A percentile compares a stretch with the other conserved stretches of the same genome.
Evolutionary conservation across 2,888 invertebrate species (phyloP).

Genomic region (Fissipunctia ypsillon): DNA sequence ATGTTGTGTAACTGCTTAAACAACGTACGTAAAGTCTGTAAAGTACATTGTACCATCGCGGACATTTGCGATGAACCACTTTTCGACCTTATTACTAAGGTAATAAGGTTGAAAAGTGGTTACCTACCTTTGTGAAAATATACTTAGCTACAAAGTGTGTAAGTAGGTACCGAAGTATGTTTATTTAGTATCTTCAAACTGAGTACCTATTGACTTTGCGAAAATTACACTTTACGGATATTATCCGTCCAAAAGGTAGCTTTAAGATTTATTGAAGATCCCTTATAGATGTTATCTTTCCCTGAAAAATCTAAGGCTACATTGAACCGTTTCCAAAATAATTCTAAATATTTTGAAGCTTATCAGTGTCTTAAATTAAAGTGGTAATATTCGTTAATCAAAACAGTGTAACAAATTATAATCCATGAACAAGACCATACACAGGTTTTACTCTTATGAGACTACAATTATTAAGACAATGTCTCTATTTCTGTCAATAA

Average conservation of each 20-base stretch:
- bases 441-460: neutral
- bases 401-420: neutral
- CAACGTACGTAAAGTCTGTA: neutral
- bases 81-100: too few species aligned
- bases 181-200: neutral
- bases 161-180: neutral
- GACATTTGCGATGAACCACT: too few species aligned
- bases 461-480: slow-evolving; percentile 28
- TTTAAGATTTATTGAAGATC: neutral
- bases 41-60: slow-evolving; percentile 13
- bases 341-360: too few species aligned
- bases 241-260: neutral
- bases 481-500: slow-evolving; percentile 20
- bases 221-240: neutral
- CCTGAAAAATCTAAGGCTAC: neutral
- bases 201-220: too few species aligned
- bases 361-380: neutral
- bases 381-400: neutral
- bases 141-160: slow-evolving; percentile 16
- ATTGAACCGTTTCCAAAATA: neutral
- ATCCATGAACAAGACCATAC: neutral
- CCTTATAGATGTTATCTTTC: neutral
- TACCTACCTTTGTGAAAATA: slow-evolving; percentile 1
- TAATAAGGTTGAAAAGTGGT: too few species aligned
- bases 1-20: neutral